These are phyloP conservation scores for Chaenodraco wilsoni DNA, from an alignment of 2,797 vertebrate genomes.

Conservation along the genomic window DNA sequence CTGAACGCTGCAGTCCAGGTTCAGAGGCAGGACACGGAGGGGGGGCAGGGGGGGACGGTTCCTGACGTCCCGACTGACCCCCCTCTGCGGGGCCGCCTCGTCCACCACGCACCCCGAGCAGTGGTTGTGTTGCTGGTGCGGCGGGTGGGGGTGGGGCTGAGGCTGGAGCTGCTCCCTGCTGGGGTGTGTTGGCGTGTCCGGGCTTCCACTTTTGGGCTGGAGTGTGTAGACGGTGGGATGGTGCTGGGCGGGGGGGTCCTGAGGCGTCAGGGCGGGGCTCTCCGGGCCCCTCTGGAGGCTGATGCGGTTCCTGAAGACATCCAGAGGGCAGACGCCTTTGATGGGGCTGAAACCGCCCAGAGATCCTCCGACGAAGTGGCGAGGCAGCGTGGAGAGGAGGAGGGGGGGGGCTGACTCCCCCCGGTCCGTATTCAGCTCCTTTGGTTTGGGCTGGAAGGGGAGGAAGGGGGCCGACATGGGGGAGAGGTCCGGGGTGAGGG, in stretches of 20 bases:
- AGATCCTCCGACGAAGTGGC: slow-evolving; percentile 70
- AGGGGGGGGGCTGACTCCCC: slow-evolving; percentile 17
- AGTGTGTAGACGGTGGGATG: slow-evolving; percentile 61
- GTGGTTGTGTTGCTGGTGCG: slow-evolving; percentile 63
- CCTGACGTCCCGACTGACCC: slow-evolving; percentile 45
- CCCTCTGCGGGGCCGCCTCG: slow-evolving; percentile 52
- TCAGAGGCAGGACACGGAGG: slow-evolving; percentile 83
- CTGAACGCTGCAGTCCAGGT: slow-evolving; percentile 86
- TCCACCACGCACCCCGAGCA: slow-evolving; percentile 71
- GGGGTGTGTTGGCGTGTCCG: slow-evolving; percentile 50
- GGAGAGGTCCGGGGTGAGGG: slow-evolving; percentile 77
- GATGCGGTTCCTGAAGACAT: slow-evolving; percentile 75
- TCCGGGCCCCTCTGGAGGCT: slow-evolving; percentile 69
- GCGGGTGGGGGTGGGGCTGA: slow-evolving; percentile 9
- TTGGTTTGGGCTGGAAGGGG: slow-evolving; percentile 67
- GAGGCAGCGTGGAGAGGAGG: slow-evolving; percentile 65
- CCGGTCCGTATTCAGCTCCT: slow-evolving; percentile 50
- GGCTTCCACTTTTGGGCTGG: slow-evolving; percentile 67
- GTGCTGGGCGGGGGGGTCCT: slow-evolving; percentile 61
- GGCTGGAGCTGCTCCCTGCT: slow-evolving; percentile 45
- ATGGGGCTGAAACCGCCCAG: slow-evolving; percentile 79
- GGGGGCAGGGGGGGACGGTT: slow-evolving; percentile 76
- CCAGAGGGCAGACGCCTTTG: slow-evolving; percentile 83
- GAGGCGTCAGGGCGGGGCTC: slow-evolving; percentile 61
- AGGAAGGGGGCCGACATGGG: slow-evolving; percentile 65